These are phyloP conservation scores for Gymnopithys bicolor DNA, from an alignment of 2,797 vertebrate genomes.

Conservation along the genomic window DNA sequence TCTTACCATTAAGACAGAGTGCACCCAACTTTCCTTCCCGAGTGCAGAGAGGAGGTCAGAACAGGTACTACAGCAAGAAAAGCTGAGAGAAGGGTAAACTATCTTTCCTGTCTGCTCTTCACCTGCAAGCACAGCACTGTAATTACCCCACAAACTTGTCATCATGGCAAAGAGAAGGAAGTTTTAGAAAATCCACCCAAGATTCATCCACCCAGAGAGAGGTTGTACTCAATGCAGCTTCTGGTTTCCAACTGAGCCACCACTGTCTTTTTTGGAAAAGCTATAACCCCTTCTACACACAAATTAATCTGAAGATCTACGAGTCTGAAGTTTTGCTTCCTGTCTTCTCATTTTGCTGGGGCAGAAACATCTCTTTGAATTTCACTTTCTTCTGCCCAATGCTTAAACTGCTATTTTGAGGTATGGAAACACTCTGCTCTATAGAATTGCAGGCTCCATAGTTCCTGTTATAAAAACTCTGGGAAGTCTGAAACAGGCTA, in stretches of 20 bases:
- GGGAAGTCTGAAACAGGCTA: neutral
- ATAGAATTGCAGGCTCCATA: neutral
- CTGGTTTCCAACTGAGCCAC: neutral
- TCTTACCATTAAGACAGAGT: neutral
- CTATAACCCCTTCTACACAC: neutral
- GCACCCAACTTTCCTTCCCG: neutral
- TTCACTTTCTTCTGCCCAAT: neutral
- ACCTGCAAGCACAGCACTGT: neutral
- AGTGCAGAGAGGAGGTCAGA: neutral
- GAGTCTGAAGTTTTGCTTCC: neutral
- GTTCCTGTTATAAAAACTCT: neutral
- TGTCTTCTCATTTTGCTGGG: neutral
- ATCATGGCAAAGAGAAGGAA: fast-evolving
- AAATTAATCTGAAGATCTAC: neutral
- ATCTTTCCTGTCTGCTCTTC: neutral
- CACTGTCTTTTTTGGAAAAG: neutral
- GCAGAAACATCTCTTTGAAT: neutral
- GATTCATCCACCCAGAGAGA: neutral
- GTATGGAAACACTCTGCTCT: neutral
- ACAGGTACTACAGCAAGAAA: neutral
- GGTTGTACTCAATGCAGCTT: neutral
- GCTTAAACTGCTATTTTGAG: neutral
- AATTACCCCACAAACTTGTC: neutral
- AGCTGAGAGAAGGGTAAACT: neutral
- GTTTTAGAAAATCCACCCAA: neutral